Conservation (phyloP, 2,888 invertebrate genomes). For the Scaptomyza tumidula region DNA sequence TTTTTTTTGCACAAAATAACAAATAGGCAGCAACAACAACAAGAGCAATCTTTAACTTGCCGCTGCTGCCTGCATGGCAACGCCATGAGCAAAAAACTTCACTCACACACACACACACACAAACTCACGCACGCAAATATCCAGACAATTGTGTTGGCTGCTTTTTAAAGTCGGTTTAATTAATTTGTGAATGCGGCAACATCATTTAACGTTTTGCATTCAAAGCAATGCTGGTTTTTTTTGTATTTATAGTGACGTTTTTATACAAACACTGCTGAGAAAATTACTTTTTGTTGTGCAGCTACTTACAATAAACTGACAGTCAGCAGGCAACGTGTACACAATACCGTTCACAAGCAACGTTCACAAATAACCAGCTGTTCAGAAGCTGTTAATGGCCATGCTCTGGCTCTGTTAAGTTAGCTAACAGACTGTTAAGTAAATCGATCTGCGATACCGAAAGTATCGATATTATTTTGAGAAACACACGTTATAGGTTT, state of each 20-base stretch:
- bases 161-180: conserved; percentile 1
- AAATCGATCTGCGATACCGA: neutral
- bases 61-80: conserved; percentile 58
- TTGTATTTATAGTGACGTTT: conserved; percentile 12
- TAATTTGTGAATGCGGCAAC: neutral
- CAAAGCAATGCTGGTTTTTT: neutral
- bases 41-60: conserved; percentile 43
- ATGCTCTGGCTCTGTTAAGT: conserved; percentile 5
- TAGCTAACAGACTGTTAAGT: conserved; percentile 2
- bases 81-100: conserved; percentile 60
- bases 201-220: neutral
- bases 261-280: conserved; percentile 25
- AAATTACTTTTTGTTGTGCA: conserved; percentile 54
- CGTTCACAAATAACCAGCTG: conserved; percentile 41
- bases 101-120: conserved; percentile 22
- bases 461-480: conserved; percentile 11
- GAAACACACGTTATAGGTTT: conserved; percentile 53
- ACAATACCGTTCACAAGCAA: conserved; percentile 34
- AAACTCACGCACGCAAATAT: neutral
- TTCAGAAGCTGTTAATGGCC: neutral
- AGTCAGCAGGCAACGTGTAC: conserved; percentile 45
- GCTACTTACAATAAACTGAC: conserved; percentile 59
- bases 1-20: conserved; percentile 43
- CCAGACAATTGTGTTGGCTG: conserved; percentile 12
- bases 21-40: conserved; percentile 19